phyloP scores from a whole-genome alignment of 2,113 vertebrate species.

The Ageneiosus marmoratus region DNA sequence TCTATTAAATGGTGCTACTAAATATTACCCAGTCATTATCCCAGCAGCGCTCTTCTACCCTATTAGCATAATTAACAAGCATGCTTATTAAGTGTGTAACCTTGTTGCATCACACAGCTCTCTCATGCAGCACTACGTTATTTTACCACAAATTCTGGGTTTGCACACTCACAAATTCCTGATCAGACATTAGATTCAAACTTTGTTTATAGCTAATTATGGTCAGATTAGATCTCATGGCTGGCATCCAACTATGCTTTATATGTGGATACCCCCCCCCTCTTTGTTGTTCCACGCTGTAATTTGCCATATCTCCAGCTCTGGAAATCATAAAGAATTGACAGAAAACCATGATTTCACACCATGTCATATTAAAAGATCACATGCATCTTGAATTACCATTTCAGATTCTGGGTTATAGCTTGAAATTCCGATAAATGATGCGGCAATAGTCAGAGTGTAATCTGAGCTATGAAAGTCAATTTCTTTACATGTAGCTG shows the following conservation, averaged over 20 bases:
- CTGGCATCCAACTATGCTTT: background rate
- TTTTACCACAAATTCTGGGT: slow-evolving; percentile 18
- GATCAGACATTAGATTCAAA: slow-evolving; percentile 4
- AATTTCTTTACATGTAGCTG: slow-evolving; percentile 43
- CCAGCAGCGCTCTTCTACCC: slow-evolving; percentile 28
- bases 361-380: slow-evolving; percentile 41
- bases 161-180: slow-evolving; percentile 13
- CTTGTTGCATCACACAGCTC: slow-evolving; percentile 31
- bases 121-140: slow-evolving; percentile 32
- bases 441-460: slow-evolving; percentile 25
- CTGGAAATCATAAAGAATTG: background rate
- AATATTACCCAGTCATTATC: slow-evolving; percentile 52
- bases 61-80: slow-evolving; percentile 54
- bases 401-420: slow-evolving; percentile 34
- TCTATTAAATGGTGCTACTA: slow-evolving; percentile 37
- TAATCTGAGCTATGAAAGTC: slow-evolving; percentile 51
- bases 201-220: slow-evolving; percentile 36
- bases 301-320: background rate
- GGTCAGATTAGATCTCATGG: slow-evolving; percentile 20
- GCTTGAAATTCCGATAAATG: slow-evolving; percentile 46
- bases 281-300: background rate
- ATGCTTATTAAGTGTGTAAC: slow-evolving; percentile 51
- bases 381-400: slow-evolving; percentile 32
- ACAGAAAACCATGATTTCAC: slow-evolving; percentile 6
- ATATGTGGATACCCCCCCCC: background rate